A percentile compares a stretch with the other conserved stretches of the same genome.
Evolutionary conservation across 2,797 vertebrate species (phyloP).

Genomic region (Enteromius trimaculatus): DNA sequence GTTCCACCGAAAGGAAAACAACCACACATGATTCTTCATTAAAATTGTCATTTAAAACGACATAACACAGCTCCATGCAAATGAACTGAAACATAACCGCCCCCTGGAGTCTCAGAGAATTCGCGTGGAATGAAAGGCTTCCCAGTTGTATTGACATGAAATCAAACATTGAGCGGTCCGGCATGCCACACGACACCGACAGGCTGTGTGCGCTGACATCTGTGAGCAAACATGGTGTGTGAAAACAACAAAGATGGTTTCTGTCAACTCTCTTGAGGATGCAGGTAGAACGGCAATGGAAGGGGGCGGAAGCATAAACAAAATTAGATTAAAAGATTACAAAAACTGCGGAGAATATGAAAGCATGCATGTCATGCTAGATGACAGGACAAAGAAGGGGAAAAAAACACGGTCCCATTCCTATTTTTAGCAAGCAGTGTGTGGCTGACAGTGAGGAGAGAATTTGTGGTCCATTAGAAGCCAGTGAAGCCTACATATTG

Average conservation of each 20-base stretch:
- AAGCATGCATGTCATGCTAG: constrained; percentile 21
- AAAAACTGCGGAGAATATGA: constrained; percentile 4
- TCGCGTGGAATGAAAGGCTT: constrained; percentile 2
- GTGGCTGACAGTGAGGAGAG: constrained; percentile 62
- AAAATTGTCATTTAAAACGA: not conserved
- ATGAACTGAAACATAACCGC: constrained; percentile 6
- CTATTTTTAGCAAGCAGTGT: constrained; percentile 46
- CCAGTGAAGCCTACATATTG: constrained; percentile 65
- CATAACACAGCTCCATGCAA: not conserved
- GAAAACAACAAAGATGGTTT: constrained; percentile 27
- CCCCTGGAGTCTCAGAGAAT: not conserved
- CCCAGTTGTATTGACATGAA: constrained; percentile 12
- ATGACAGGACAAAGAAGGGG: constrained; percentile 29
- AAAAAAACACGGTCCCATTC: not conserved
- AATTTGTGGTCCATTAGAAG: constrained; percentile 71
- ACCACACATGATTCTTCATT: not conserved
- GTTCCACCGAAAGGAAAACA: not conserved
- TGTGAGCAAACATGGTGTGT: constrained; percentile 30
- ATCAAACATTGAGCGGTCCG: constrained; percentile 18
- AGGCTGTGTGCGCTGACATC: constrained; percentile 36
- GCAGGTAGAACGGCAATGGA: constrained; percentile 4
- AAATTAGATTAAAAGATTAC: constrained; percentile 53
- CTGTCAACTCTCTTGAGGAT: constrained; percentile 38
- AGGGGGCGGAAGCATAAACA: constrained; percentile 8
- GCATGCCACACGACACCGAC: constrained; percentile 26